These are phyloP conservation scores for Neuroterus valhalla DNA, from an alignment of 1,140 invertebrate genomes.

Conservation along the genomic window DNA sequence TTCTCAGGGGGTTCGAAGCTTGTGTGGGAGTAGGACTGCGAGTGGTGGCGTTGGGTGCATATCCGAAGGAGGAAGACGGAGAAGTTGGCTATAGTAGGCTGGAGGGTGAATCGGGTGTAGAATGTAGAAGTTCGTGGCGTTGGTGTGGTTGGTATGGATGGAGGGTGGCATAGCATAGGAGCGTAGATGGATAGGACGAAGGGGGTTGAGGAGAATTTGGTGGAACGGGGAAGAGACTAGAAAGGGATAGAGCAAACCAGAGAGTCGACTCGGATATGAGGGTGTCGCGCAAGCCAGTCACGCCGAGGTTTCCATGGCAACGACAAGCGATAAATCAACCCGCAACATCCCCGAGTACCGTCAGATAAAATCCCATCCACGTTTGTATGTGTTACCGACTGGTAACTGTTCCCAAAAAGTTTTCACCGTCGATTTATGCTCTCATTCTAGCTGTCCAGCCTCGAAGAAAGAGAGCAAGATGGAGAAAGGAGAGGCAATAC, in stretches of 20 bases:
- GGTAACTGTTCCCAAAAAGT: slow-evolving; percentile 61
- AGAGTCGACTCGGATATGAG: slow-evolving; percentile 61
- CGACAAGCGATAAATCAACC: slow-evolving; percentile 73
- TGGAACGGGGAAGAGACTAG: slow-evolving; percentile 35
- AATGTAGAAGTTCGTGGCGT: slow-evolving; percentile 4
- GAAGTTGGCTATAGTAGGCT: slow-evolving; percentile 34
- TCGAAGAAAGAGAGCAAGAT: slow-evolving; percentile 19
- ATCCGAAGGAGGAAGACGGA: slow-evolving; percentile 39
- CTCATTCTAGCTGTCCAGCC: slow-evolving; percentile 38
- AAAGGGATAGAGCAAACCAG: slow-evolving; percentile 33
- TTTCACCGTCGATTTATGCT: slow-evolving; percentile 61
- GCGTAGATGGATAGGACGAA: slow-evolving; percentile 34
- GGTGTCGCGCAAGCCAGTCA: slow-evolving; percentile 73
- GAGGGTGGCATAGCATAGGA: slow-evolving; percentile 27
- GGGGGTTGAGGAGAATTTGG: neutral
- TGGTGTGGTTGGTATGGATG: slow-evolving; percentile 29
- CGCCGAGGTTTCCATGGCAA: slow-evolving; percentile 72
- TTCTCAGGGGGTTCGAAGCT: slow-evolving; percentile 56
- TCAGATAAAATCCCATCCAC: slow-evolving; percentile 65
- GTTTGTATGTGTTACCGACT: slow-evolving; percentile 60
- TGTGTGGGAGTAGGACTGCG: slow-evolving; percentile 49
- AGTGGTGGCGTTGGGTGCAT: slow-evolving; percentile 57
- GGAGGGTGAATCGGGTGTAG: slow-evolving; percentile 13
- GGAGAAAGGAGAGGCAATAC: slow-evolving; percentile 15
- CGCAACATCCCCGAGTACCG: slow-evolving; percentile 70